These are phyloP conservation scores for Eupithecia vulgata DNA, from an alignment of 2,888 invertebrate genomes.

Conservation along the genomic window DNA sequence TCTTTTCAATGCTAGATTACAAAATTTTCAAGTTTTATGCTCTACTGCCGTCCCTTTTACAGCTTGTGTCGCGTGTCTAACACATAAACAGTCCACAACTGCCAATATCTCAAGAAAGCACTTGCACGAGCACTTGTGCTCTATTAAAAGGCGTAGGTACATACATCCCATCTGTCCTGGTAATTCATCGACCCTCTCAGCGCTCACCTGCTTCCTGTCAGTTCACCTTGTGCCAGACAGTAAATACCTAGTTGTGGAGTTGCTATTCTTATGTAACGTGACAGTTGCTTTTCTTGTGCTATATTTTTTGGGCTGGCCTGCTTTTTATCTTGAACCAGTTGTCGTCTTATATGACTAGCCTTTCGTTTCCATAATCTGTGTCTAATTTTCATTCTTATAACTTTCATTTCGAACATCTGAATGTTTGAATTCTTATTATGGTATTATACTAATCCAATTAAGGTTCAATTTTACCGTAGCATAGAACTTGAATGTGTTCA, in stretches of 20 bases:
- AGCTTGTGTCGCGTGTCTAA: not conserved
- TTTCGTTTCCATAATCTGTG: not conserved
- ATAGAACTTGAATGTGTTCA: too few relatives aligned
- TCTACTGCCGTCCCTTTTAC: not conserved
- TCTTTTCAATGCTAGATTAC: not conserved
- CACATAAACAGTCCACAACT: not conserved
- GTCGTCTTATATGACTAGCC: not conserved
- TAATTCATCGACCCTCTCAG: constrained; percentile 63
- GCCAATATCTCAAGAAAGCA: constrained; percentile 29
- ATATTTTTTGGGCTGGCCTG: not conserved
- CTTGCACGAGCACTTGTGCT: constrained; percentile 18
- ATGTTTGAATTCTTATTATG: not conserved
- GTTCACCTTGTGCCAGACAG: constrained; percentile 32
- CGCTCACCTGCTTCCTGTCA: constrained; percentile 67
- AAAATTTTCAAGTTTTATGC: not conserved
- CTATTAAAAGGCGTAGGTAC: constrained; percentile 32
- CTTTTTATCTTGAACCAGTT: not conserved
- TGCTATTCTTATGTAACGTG: constrained; percentile 22
- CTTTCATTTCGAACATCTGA: not conserved
- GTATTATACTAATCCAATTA: not conserved
- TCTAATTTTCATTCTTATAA: not conserved
- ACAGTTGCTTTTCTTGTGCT: constrained; percentile 19
- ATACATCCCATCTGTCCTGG: constrained; percentile 36
- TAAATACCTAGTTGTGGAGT: constrained; percentile 16
- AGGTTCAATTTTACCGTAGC: too few relatives aligned